These are phyloP conservation scores for Lanius ludovicianus DNA, from an alignment of 2,113 vertebrate genomes.

Conservation along the genomic window DNA sequence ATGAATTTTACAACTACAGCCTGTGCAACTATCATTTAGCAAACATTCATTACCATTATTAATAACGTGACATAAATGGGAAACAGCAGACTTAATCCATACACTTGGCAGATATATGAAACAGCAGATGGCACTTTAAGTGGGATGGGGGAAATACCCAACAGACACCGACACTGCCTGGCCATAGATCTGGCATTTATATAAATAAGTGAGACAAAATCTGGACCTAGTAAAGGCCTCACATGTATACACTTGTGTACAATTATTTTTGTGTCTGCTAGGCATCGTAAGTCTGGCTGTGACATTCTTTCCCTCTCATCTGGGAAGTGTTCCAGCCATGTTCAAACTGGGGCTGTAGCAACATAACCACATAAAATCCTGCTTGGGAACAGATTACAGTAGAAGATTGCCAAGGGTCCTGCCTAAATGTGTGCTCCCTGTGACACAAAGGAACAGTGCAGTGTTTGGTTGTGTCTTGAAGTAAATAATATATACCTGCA, in stretches of 20 bases:
- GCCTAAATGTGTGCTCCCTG: not conserved
- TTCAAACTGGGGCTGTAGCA: not conserved
- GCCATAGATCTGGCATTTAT: not conserved
- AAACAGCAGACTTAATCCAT: constrained; percentile 29
- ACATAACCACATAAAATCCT: not conserved
- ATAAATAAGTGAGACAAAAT: constrained; percentile 3
- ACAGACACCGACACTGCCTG: not conserved
- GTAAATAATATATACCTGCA: not conserved
- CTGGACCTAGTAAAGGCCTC: not conserved
- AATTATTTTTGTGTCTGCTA: constrained; percentile 24
- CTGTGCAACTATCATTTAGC: not conserved
- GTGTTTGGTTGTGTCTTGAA: not conserved
- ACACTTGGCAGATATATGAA: constrained; percentile 31
- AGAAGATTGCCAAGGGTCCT: not conserved
- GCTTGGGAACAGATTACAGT: not conserved
- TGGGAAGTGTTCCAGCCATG: not conserved
- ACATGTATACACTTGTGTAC: constrained; percentile 14
- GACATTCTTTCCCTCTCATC: not conserved
- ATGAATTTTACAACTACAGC: not conserved
- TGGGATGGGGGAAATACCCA: constrained; percentile 6
- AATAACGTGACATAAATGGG: constrained; percentile 17
- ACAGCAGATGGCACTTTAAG: constrained; percentile 41
- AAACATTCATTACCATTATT: constrained; percentile 37
- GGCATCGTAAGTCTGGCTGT: not conserved
- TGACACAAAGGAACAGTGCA: not conserved